Base-by-base conservation (phyloP, 92 coral and sea anemone genomes). In the Metridium senile region DNA sequence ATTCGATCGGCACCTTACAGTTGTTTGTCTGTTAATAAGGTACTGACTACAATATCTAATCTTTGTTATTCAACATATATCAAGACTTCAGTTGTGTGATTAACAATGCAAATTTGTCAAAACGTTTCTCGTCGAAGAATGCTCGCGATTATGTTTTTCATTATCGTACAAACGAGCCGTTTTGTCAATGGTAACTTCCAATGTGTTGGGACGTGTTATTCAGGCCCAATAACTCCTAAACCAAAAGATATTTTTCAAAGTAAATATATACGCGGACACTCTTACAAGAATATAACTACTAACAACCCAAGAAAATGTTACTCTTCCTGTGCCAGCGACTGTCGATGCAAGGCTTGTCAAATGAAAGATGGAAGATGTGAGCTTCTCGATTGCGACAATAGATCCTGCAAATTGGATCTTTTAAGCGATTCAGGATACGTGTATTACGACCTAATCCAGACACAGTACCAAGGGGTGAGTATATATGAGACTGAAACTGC, bases 261-360 rank as follows among this genome's bases (percentile, higher is more conserved):
- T 8, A 54, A 54, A 20, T 54, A 54, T 22, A 10, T 54, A 2
- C 9, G 20, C 16, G 61, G 61, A 54, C 20, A 54, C 23, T 54
- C 61, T n/a, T 54, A 54, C 23, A 54, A n/a, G 23, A 54, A 54
- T n/a, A 54, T 54, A 10, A 54, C 61, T 22, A 54, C 61, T 10
- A n/a, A 10, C 61, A 20, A 54, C 23, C 61, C 13, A 9, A 54
- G 13, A 4, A 54, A 10, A 20, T 54, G 61, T n/a, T 54, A 10
- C 20, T 20, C 20, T 4, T 54, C 61, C 4, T 54, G 61, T 20
- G 23, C 20, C 23, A 10, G 20, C 13, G 61, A 54, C 20, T 54
- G 61, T 54, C 61, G 61, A 10, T 54, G 61, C 61, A 54, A 54
- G 23, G 61, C 61, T 10, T 54, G 61, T 54, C 61, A 54, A 22